Evolutionary conservation across 92 coral and sea anemone species (phyloP).

Genomic region (Zoanthus sansibaricus): DNA sequence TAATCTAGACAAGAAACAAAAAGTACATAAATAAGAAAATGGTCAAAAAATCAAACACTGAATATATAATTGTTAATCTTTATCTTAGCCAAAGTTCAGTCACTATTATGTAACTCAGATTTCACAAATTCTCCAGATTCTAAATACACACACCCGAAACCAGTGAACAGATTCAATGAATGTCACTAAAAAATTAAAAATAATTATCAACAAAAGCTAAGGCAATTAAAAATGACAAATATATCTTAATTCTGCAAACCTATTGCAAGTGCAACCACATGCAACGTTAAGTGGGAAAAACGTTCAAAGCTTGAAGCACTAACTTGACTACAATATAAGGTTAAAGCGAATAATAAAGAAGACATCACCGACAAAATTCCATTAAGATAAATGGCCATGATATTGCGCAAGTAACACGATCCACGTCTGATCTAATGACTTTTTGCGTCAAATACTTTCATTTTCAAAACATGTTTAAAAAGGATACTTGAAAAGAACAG

Average conservation of each 20-base stretch:
- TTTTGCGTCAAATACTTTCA: not conserved
- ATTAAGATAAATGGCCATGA: conserved; percentile 27
- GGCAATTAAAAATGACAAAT: too few relatives aligned
- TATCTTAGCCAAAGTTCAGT: not conserved
- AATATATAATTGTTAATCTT: not conserved
- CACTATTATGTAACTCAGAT: not conserved
- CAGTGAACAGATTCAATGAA: not conserved
- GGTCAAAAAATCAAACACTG: too few relatives aligned
- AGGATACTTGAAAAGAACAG: not conserved
- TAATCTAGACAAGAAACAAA: too few relatives aligned
- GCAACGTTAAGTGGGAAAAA: too few relatives aligned
- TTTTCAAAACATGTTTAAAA: not conserved
- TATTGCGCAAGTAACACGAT: conserved; percentile 18
- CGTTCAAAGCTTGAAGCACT: too few relatives aligned
- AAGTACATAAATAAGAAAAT: too few relatives aligned
- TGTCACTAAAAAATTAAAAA: not conserved
- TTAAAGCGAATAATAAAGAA: not conserved
- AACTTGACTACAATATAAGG: not conserved
- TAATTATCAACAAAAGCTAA: too few relatives aligned
- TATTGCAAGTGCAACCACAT: too few relatives aligned
- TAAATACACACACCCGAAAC: not conserved
- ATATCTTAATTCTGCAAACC: too few relatives aligned
- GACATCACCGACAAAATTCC: not conserved
- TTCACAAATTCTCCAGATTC: conserved; percentile 28
- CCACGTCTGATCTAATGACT: not conserved